A percentile compares a stretch with the other conserved stretches of the same genome.
Conservation (phyloP, 2,888 invertebrate species). For the Cephonodes hylas region DNA sequence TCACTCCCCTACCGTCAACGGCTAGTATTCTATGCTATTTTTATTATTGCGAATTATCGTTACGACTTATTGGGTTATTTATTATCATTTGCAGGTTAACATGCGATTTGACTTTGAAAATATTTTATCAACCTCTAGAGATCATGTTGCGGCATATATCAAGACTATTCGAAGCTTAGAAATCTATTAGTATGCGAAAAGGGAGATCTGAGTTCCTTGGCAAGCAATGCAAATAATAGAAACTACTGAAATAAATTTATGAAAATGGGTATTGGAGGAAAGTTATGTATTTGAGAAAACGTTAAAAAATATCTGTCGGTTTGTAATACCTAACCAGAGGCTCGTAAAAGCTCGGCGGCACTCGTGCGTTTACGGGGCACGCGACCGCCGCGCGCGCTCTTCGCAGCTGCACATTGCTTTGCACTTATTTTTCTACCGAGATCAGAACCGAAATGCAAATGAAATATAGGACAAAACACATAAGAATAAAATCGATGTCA, state of each 20-base stretch:
- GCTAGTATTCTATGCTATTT: slow-evolving; percentile 15
- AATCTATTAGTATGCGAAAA: no score
- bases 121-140: no score
- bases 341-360: slow-evolving; percentile 56
- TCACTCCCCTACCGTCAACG: slow-evolving; percentile 26
- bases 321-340: background rate
- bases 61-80: background rate
- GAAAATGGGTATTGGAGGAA: background rate
- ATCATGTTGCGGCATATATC: no score
- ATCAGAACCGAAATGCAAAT: background rate
- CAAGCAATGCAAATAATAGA: background rate
- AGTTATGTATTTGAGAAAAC: background rate
- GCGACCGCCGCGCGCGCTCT: slow-evolving; percentile 66
- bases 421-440: background rate
- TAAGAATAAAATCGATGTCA: background rate
- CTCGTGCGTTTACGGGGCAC: slow-evolving; percentile 68
- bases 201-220: no score
- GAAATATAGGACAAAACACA: background rate
- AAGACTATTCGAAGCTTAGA: no score
- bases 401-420: slow-evolving; percentile 41
- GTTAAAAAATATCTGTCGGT: background rate
- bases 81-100: background rate
- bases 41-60: background rate
- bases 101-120: background rate
- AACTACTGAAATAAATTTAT: background rate